phyloP scores from a whole-genome alignment of 2,797 vertebrate genomes.

The Tarsius wallacei region DNA sequence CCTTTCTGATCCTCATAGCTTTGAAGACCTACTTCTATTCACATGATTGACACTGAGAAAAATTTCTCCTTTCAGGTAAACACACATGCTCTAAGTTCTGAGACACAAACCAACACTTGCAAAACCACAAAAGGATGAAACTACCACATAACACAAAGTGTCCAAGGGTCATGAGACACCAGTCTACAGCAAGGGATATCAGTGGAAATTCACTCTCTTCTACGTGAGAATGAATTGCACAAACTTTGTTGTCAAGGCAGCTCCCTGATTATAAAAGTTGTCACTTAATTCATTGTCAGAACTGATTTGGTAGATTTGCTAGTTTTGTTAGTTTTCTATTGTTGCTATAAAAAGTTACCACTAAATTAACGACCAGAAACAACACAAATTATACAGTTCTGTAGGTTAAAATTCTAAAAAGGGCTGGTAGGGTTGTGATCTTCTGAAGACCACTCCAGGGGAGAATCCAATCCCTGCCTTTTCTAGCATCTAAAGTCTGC shows the following conservation, averaged over 20 bases:
- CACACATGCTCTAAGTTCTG: background rate
- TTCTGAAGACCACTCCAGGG: background rate
- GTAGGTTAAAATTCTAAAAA: background rate
- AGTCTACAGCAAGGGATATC: fast-evolving
- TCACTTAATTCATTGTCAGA: background rate
- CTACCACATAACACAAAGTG: fast-evolving
- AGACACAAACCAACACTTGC: background rate
- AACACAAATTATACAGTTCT: background rate
- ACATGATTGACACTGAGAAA: background rate
- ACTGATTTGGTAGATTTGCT: background rate
- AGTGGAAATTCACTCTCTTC: background rate
- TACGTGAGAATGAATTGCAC: background rate
- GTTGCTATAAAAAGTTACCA: background rate
- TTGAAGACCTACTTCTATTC: background rate
- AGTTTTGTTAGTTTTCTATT: background rate
- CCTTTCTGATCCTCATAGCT: background rate
- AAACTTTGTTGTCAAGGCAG: too few species aligned
- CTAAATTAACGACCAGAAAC: background rate
- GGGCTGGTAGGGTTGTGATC: background rate
- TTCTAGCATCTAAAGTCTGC: background rate
- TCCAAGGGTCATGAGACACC: fast-evolving
- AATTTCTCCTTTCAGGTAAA: background rate
- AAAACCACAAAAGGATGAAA: background rate
- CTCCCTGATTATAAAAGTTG: background rate
- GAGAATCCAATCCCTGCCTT: background rate